A percentile compares a stretch with the other conserved stretches of the same genome.
These are phyloP conservation scores for Cryptus armator DNA, from an alignment of 2,888 invertebrate species.

Conservation along the genomic window DNA sequence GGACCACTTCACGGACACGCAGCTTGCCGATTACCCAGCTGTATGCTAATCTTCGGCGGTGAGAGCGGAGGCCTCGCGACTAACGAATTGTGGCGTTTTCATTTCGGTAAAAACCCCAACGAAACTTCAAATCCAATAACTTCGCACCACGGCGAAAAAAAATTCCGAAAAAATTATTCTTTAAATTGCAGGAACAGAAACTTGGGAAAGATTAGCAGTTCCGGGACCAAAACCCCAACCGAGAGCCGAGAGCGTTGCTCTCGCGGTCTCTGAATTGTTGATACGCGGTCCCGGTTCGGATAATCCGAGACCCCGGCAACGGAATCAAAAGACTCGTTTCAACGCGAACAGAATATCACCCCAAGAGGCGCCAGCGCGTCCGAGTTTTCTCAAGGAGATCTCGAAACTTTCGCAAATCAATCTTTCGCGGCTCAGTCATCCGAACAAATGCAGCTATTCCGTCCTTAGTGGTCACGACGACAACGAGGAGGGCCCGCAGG, in stretches of 20 bases:
- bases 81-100: constrained; percentile 94
- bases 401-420: constrained; percentile 91
- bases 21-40: constrained; percentile 91
- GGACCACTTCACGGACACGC: constrained; percentile 92
- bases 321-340: constrained; percentile 81
- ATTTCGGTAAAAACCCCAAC: constrained; percentile 89
- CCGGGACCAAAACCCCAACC: constrained; percentile 89
- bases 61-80: constrained; percentile 90
- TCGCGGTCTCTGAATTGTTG: constrained; percentile 88
- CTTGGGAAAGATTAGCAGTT: constrained; percentile 91
- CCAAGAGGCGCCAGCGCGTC: constrained; percentile 83
- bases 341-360: constrained; percentile 84
- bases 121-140: neutral
- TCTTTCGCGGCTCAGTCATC: constrained; percentile 88
- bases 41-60: constrained; percentile 93
- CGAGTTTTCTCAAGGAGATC: constrained; percentile 88
- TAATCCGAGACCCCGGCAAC: constrained; percentile 76
- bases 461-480: constrained; percentile 89
- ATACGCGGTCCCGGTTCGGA: constrained; percentile 83
- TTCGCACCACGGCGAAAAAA: neutral
- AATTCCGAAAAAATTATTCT: neutral
- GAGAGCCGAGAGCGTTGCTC: constrained; percentile 89
- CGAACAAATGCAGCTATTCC: constrained; percentile 90
- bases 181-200: constrained; percentile 87
- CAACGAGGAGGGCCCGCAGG: constrained; percentile 87